Evolutionary conservation across 1,140 invertebrate genomes (phyloP).

Genomic region (Drosophila varians): DNA sequence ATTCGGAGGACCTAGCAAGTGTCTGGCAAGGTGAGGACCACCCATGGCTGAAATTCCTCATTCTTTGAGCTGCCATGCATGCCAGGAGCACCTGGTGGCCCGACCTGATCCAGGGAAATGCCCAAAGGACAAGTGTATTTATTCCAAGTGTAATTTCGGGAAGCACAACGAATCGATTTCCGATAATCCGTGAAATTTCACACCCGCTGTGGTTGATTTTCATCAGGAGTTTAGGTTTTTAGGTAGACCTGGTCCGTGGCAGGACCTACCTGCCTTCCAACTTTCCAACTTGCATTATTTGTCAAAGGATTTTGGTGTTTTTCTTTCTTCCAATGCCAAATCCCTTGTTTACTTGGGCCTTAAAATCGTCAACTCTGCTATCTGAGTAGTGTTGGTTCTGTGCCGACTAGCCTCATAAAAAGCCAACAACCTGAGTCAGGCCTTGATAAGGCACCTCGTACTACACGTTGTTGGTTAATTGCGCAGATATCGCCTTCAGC

Average conservation of each 20-base stretch:
- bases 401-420: constrained; percentile 45
- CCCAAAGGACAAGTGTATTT: constrained; percentile 13
- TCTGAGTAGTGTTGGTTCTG: constrained; percentile 37
- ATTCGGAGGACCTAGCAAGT: constrained; percentile 56
- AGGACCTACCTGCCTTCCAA: constrained; percentile 25
- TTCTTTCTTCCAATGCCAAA: background rate
- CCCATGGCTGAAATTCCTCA: constrained; percentile 25
- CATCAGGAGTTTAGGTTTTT: constrained; percentile 28
- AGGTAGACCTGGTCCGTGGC: constrained; percentile 10
- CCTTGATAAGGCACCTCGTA: constrained; percentile 44
- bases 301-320: constrained; percentile 21
- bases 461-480: constrained; percentile 33
- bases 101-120: constrained; percentile 13
- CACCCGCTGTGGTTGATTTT: constrained; percentile 70
- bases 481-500: constrained; percentile 38
- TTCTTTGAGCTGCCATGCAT: constrained; percentile 28
- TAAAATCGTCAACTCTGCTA: constrained; percentile 71
- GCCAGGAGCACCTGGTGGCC: constrained; percentile 14
- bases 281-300: constrained; percentile 29
- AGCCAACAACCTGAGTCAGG: constrained; percentile 43
- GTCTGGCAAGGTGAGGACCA: constrained; percentile 52
- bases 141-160: constrained; percentile 2
- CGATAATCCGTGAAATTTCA: constrained; percentile 71
- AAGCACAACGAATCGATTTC: background rate
- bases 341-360: constrained; percentile 40